These are phyloP conservation scores for Oreochromis aureus DNA, from an alignment of 2,113 vertebrate genomes.

Conservation along the genomic window DNA sequence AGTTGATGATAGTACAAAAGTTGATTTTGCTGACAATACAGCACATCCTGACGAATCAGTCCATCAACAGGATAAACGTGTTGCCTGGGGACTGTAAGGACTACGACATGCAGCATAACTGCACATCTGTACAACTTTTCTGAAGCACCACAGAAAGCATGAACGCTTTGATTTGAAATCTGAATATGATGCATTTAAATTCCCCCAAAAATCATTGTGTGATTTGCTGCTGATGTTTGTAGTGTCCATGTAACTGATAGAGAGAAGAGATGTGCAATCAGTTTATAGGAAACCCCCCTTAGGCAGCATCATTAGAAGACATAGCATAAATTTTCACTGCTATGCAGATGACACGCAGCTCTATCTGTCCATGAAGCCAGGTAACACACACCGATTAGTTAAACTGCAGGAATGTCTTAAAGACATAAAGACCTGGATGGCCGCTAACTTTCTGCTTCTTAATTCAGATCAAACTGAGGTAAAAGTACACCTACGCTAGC, in stretches of 20 bases:
- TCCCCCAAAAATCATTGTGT: background rate
- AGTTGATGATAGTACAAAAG: background rate
- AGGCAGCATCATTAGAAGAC: no score
- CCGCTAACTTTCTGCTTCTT: no score
- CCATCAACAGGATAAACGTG: background rate
- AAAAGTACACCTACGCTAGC: background rate
- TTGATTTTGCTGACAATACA: background rate
- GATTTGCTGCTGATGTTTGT: background rate
- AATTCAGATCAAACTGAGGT: no score
- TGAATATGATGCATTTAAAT: background rate
- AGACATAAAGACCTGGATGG: no score
- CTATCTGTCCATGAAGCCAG: no score
- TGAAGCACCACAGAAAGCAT: background rate
- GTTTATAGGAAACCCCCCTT: fast-evolving
- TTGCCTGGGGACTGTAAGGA: background rate
- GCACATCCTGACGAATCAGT: background rate
- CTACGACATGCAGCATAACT: fast-evolving
- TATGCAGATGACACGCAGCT: no score
- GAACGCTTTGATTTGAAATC: background rate
- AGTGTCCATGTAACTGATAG: background rate
- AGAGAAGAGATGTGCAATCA: background rate
- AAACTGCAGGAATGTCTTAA: no score
- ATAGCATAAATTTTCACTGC: no score
- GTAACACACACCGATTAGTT: no score
- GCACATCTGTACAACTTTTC: background rate